A percentile compares a stretch with the other conserved stretches of the same genome.
phyloP scores from a whole-genome alignment of 2,888 invertebrate genomes.

The Gastracanthus pulcherrimus region DNA sequence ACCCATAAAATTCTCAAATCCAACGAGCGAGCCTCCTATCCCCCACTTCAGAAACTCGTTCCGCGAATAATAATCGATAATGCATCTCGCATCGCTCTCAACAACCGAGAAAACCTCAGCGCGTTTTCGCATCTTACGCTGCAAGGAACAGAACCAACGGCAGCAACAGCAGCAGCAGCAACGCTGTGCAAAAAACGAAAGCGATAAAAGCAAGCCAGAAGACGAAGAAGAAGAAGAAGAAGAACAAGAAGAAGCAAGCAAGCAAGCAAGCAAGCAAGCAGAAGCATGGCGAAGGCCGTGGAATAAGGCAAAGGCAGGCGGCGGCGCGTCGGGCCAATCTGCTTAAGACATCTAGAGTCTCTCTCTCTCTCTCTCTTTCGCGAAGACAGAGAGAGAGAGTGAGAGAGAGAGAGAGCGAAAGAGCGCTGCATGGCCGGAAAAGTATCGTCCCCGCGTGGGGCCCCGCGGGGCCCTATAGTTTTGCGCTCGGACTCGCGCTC shows the following conservation, averaged over 20 bases:
- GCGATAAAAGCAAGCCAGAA: neutral
- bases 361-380: neutral
- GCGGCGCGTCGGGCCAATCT: slow-evolving; percentile 50
- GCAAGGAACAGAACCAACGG: neutral
- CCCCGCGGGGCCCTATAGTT: slow-evolving; percentile 33
- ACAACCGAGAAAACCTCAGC: slow-evolving; percentile 21
- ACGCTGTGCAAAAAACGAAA: neutral
- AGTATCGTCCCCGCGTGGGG: slow-evolving; percentile 48
- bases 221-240: neutral
- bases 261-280: neutral
- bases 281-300: slow-evolving; percentile 7
- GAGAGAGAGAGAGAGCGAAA: too few relatives aligned
- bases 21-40: too few relatives aligned
- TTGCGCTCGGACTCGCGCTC: slow-evolving; percentile 29
- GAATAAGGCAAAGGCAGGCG: slow-evolving; percentile 12
- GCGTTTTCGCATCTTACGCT: neutral
- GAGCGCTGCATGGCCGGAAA: slow-evolving; percentile 30
- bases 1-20: too few relatives aligned
- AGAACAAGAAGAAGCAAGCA: neutral
- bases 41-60: too few relatives aligned
- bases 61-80: slow-evolving; percentile 43
- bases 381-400: too few relatives aligned
- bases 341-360: slow-evolving; percentile 56
- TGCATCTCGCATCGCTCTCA: slow-evolving; percentile 5
- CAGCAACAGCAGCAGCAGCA: slow-evolving; percentile 1